Base-by-base conservation (phyloP, 2,113 vertebrate genomes). In the Rousettus leschenaultii region DNA sequence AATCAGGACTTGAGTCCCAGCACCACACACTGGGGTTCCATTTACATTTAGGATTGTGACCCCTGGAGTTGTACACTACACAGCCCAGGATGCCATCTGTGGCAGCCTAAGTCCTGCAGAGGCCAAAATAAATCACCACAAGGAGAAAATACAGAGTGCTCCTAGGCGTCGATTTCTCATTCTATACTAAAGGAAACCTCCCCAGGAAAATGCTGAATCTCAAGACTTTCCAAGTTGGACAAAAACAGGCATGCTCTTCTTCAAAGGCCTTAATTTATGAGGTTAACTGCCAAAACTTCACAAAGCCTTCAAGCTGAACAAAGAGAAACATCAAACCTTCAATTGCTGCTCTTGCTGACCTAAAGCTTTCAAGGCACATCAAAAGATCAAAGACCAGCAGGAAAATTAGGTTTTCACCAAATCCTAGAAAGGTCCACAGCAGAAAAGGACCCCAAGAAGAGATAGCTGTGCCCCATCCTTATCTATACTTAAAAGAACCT, bases 181-280 rank as follows among this genome's bases (percentile, higher is more conserved):
- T 91, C 45, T 77, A 6, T 55, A 38, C 33, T n/a, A 13, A 95
- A 86, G 43, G 28, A 92, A 96, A 45, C 26, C 66, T 74, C 77
- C 43, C 24, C 22, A 21, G 80, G 59, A 91, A 97, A 95, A 90
- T 13, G 57, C 11, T 40, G 30, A 88, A 80, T 82, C 33, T 68
- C 65, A 80, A 84, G 65, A 66, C 57, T 93, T 96, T 51, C 35
- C 87, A 71, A 84, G 16, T 53, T 71, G 15, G 63, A 89, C 70
- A 94, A 96, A 93, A 96, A 57, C 21, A 77, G 61, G 45, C 5
- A 13, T 43, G 38, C 43, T 86, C 79, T 85, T 89, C 86, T 95
- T 94, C 73, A 92, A 95, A 95, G 77, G 55, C 43, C 35, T 89
- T 92, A 61, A 85, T 95, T 94, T 92, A 95, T 40, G 33, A 95